These are phyloP conservation scores for Scyliorhinus canicula DNA, from an alignment of 2,797 vertebrate genomes.

Conservation along the genomic window DNA sequence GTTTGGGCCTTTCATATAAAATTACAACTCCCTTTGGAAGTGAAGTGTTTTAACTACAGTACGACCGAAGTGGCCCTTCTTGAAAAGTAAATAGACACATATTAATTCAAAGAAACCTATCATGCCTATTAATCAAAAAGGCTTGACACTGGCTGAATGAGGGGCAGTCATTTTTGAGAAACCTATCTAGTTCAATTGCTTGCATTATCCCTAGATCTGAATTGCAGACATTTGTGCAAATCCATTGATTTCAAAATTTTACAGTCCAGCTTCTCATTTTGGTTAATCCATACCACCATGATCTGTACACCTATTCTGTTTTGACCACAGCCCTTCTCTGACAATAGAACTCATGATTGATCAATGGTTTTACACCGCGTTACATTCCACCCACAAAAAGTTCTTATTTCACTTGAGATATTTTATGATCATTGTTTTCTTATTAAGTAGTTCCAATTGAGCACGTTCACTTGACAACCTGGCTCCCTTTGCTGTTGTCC, in stretches of 20 bases:
- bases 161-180: too few species aligned
- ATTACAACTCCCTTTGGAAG: neutral
- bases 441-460: neutral
- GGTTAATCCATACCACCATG: neutral
- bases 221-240: neutral
- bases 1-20: neutral
- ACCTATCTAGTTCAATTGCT: neutral
- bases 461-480: neutral
- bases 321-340: neutral
- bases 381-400: neutral
- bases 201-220: neutral
- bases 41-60: neutral
- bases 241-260: neutral
- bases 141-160: neutral
- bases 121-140: neutral
- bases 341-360: neutral
- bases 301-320: neutral
- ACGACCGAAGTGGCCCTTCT: neutral
- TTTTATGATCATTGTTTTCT: neutral
- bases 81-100: neutral
- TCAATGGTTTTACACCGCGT: neutral
- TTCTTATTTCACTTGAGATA: neutral
- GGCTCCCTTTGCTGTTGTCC: neutral
- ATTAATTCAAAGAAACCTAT: neutral
- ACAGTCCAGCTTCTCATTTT: neutral